Percentiles rank a stretch among this genome's conserved stretches.
phyloP scores from a whole-genome alignment of 92 coral and sea anemone species.

The Virgularia gustaviana region DNA sequence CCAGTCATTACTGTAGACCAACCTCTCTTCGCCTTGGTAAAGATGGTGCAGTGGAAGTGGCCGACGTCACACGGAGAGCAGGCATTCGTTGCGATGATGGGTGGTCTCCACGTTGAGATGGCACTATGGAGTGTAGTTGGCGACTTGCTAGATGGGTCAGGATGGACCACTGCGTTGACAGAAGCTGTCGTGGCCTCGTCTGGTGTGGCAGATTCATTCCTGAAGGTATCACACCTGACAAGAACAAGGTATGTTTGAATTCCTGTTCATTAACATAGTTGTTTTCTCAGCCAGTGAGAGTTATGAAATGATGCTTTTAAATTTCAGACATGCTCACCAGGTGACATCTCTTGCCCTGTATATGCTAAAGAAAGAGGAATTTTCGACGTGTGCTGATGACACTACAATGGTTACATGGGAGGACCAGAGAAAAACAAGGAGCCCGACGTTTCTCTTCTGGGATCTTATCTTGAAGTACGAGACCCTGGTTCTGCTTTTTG shows the following conservation, averaged over 20 bases:
- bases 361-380: constrained; percentile 29
- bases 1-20: constrained; percentile 45
- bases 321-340: not conserved
- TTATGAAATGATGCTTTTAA: not conserved
- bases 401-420: constrained; percentile 12
- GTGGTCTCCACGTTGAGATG: constrained; percentile 45
- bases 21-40: constrained; percentile 59
- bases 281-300: not conserved
- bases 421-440: constrained; percentile 14
- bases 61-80: constrained; percentile 61
- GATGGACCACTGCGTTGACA: constrained; percentile 49
- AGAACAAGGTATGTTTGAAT: constrained; percentile 43
- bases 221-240: constrained; percentile 49
- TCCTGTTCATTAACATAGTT: not conserved
- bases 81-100: constrained; percentile 23
- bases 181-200: constrained; percentile 54
- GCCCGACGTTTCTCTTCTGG: constrained; percentile 54
- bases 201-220: constrained; percentile 64
- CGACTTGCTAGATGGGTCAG: constrained; percentile 61
- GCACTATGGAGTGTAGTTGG: constrained; percentile 58
- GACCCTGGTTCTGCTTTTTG: constrained; percentile 38
- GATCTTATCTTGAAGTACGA: not conserved
- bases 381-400: constrained; percentile 28
- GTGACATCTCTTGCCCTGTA: constrained; percentile 36
- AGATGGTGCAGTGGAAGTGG: constrained; percentile 65